These are phyloP conservation scores for Ochropleura leucogaster DNA, from an alignment of 2,888 invertebrate species.

Conservation along the genomic window DNA sequence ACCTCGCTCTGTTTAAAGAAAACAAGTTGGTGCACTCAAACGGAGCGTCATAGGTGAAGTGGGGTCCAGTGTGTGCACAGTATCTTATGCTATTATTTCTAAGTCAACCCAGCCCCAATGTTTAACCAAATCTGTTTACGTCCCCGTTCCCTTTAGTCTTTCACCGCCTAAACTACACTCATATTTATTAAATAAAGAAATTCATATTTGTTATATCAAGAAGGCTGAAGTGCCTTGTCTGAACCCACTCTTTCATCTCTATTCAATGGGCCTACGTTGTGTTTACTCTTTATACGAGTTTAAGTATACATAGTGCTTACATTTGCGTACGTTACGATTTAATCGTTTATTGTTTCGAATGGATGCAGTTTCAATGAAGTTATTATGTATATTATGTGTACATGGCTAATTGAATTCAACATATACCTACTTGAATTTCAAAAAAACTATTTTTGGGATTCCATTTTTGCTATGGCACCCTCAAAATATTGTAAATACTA, in stretches of 20 bases:
- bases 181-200: constrained; percentile 75
- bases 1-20: constrained; percentile 85
- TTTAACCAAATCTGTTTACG: constrained; percentile 88
- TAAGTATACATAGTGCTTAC: constrained; percentile 28
- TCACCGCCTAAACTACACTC: constrained; percentile 80
- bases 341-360: constrained; percentile 34
- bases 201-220: constrained; percentile 70
- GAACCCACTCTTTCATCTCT: constrained; percentile 63
- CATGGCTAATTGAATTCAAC: background rate
- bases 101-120: constrained; percentile 85
- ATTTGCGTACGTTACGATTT: constrained; percentile 30
- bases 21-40: constrained; percentile 86
- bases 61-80: constrained; percentile 84
- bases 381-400: constrained; percentile 6
- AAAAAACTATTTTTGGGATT: background rate
- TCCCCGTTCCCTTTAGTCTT: constrained; percentile 86
- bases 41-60: constrained; percentile 85
- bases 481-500: no score
- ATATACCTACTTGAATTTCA: background rate
- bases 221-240: constrained; percentile 62
- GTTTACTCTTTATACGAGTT: constrained; percentile 45
- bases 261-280: constrained; percentile 53
- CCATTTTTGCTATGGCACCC: no score
- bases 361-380: constrained; percentile 35
- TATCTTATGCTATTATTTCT: constrained; percentile 90